Conservation (phyloP, 2,888 invertebrate genomes). For the Meghimatium bilineatum region DNA sequence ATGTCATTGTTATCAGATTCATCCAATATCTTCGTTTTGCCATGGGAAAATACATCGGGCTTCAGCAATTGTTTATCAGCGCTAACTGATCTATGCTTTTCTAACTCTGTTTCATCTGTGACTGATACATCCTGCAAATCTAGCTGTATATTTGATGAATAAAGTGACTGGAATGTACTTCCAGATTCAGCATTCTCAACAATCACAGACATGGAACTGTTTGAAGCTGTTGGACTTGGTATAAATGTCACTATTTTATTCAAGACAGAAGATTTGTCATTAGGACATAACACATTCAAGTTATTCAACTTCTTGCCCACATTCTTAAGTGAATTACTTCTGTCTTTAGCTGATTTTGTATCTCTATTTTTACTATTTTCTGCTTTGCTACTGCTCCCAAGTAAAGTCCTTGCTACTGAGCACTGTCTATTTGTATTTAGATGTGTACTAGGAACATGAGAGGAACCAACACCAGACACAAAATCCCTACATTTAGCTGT, state of each 20-base stretch:
- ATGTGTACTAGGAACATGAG: neutral
- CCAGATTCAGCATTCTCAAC: neutral
- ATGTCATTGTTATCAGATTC: neutral
- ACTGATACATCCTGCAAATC: neutral
- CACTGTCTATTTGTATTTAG: neutral
- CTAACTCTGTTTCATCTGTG: neutral
- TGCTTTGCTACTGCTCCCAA: neutral
- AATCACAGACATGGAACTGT: neutral
- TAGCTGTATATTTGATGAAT: neutral
- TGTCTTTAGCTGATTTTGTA: neutral
- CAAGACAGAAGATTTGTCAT: neutral
- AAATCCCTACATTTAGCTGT: constrained; percentile 20
- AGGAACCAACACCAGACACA: neutral
- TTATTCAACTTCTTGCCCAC: neutral
- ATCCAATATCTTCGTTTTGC: neutral
- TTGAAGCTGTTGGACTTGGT: neutral
- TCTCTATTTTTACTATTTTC: neutral
- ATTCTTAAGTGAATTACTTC: neutral
- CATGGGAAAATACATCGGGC: neutral
- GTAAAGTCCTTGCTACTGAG: neutral
- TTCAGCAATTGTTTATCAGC: neutral
- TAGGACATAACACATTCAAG: no score
- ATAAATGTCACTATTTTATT: neutral
- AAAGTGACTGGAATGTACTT: neutral
- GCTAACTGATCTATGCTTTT: neutral